Conservation (phyloP, 2,888 invertebrate genomes). For the Punctoribates punctum region DNA sequence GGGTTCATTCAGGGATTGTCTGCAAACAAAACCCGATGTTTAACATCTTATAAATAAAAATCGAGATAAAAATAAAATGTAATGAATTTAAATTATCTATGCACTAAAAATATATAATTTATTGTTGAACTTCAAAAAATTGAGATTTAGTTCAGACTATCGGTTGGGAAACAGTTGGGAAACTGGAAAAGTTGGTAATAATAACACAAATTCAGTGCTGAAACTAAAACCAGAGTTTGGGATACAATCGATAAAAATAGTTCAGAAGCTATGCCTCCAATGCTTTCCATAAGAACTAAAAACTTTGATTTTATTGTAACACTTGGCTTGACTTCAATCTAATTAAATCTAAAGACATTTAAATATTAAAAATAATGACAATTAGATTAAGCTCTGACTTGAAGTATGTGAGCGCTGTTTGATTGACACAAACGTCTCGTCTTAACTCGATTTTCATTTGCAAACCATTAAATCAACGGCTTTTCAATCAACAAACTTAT, state of each 20-base stretch:
- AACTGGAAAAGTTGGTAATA: neutral
- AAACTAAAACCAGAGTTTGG: too few relatives aligned
- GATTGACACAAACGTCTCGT: neutral
- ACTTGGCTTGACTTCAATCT: neutral
- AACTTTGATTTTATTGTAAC: neutral
- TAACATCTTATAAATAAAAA: neutral
- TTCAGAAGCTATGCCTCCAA: too few relatives aligned
- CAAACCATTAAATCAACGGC: neutral
- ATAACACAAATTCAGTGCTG: neutral
- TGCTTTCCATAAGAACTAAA: too few relatives aligned
- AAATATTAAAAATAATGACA: neutral
- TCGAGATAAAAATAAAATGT: neutral
- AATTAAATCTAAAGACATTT: neutral
- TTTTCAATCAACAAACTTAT: neutral
- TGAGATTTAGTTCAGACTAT: conserved; percentile 7
- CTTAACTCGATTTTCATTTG: neutral
- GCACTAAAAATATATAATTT: neutral
- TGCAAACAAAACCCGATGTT: neutral
- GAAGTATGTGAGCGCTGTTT: neutral
- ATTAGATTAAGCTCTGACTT: neutral
- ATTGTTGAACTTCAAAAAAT: conserved; percentile 18
- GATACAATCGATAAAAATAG: too few relatives aligned
- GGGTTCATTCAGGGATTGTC: neutral
- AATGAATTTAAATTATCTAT: conserved; percentile 11
- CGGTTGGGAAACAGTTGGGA: neutral